phyloP scores from a whole-genome alignment of 2,797 vertebrate species.

The Ctenosaura bakeri region DNA sequence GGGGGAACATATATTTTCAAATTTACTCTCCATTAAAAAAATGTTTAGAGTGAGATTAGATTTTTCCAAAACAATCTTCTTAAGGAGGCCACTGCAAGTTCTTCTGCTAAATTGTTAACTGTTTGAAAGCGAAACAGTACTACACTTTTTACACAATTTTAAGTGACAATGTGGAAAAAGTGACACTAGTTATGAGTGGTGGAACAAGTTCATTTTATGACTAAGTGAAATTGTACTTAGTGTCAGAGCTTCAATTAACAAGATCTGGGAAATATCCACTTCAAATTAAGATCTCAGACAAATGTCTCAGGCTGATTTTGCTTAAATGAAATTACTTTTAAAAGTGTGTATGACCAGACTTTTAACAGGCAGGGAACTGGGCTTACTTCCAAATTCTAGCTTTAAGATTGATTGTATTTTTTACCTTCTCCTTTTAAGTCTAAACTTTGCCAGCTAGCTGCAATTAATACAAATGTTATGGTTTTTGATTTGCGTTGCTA shows the following conservation, averaged over 20 bases:
- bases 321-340: slow-evolving; percentile 66
- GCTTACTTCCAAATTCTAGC: slow-evolving; percentile 64
- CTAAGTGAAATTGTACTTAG: slow-evolving; percentile 58
- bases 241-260: slow-evolving; percentile 62
- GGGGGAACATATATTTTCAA: slow-evolving; percentile 29
- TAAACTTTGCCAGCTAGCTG: slow-evolving; percentile 67
- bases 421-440: slow-evolving; percentile 60
- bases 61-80: not conserved
- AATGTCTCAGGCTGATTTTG: slow-evolving; percentile 51
- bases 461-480: slow-evolving; percentile 79
- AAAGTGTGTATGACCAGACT: slow-evolving; percentile 56
- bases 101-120: not conserved
- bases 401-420: slow-evolving; percentile 70
- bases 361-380: slow-evolving; percentile 54
- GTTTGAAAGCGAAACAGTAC: not conserved
- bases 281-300: slow-evolving; percentile 56
- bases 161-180: slow-evolving; percentile 42
- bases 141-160: slow-evolving; percentile 17
- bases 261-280: slow-evolving; percentile 52
- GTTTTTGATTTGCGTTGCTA: slow-evolving; percentile 76
- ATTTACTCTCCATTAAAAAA: slow-evolving; percentile 34
- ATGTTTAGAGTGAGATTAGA: not conserved
- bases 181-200: not conserved
- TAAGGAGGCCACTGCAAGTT: not conserved
- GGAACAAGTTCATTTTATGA: slow-evolving; percentile 50